Base-by-base conservation (phyloP, 2,797 vertebrate species). In the Triplophysa bombifrons region DNA sequence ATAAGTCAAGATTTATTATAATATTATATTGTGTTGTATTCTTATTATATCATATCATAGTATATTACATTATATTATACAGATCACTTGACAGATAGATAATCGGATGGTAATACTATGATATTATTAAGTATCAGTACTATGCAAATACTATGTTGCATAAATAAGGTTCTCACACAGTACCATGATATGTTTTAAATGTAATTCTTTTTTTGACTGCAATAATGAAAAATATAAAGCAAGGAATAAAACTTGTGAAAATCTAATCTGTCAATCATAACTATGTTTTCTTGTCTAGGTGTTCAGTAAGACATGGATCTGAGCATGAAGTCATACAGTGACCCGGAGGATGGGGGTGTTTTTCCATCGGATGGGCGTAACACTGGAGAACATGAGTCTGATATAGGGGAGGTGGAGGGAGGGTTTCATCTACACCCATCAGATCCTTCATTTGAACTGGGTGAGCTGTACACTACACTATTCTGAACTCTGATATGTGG, bases 281-380 rank as follows among this genome's bases (percentile, higher is more conserved):
- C 34, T 38, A 5, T 38, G 34, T 41, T 41, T 65, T 12, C 17
- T 11, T 8, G 3, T 41, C 7, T 63, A 61, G 13, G 22, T 27
- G 27, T 25, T 12, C 17, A 38, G 44, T 63, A 12, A 75, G 46
- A 16, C 60, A 80, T 80, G 77, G 70, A 80, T 30, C 69, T 79
- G 69, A 79, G 69, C 50, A 46, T 79, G 58, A 78, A 64, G 27
- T 61, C 76, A 2, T 51, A 22, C 9, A 14, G 14, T 51, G 58
- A 53, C 7, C 60, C 11, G 20, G 22, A 72, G 7, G 17, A 65
- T 0, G 55, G 14, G 67, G 58, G 27, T 1, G 50, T 27, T 44
- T 65, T 72, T 12, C 34, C 77, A 19, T 30, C 50, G 4, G 50
- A 61, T 6, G 77, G 60, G 16, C 7, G 19, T 20, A 64, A 34